These are phyloP conservation scores for Mya arenaria DNA, from an alignment of 1,140 invertebrate species.

Conservation along the genomic window DNA sequence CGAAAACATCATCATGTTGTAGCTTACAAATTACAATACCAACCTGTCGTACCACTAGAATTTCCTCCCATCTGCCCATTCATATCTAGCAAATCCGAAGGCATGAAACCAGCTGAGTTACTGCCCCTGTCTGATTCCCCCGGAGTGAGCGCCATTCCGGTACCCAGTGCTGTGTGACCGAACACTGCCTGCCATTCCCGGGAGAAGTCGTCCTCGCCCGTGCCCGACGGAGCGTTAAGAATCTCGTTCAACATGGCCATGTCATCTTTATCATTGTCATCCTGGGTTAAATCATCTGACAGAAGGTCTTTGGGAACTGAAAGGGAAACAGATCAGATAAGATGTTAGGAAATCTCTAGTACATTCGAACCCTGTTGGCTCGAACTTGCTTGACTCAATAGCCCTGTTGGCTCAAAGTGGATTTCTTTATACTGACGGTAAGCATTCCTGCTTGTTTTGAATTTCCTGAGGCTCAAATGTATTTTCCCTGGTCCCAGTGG, in stretches of 20 bases:
- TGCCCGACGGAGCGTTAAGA: slow-evolving; percentile 76
- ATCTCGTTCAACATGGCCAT: slow-evolving; percentile 82
- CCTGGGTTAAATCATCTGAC: slow-evolving; percentile 74
- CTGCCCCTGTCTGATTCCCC: slow-evolving; percentile 67
- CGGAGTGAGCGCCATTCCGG: slow-evolving; percentile 60
- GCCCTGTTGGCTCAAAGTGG: too few relatives aligned
- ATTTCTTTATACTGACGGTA: too few relatives aligned
- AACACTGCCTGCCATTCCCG: slow-evolving; percentile 80
- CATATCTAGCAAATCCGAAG: slow-evolving; percentile 82
- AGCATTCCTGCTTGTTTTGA: too few relatives aligned
- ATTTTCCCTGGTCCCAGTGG: too few relatives aligned
- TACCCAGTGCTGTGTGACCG: slow-evolving; percentile 64
- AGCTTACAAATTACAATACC: too few relatives aligned
- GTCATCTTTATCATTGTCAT: slow-evolving; percentile 81
- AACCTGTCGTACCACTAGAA: slow-evolving; percentile 50
- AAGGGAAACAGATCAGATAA: too few relatives aligned
- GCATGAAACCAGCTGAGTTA: slow-evolving; percentile 79
- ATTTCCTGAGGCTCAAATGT: too few relatives aligned
- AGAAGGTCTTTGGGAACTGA: slow-evolving; percentile 78
- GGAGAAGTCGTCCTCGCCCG: slow-evolving; percentile 78
- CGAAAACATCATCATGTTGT: neutral
- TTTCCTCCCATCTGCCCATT: slow-evolving; percentile 58
- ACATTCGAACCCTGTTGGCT: too few relatives aligned
- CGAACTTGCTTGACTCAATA: too few relatives aligned
- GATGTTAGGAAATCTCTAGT: too few relatives aligned